Evolutionary conservation across 2,888 invertebrate species (phyloP).

Genomic region (Cheilosia urbana): DNA sequence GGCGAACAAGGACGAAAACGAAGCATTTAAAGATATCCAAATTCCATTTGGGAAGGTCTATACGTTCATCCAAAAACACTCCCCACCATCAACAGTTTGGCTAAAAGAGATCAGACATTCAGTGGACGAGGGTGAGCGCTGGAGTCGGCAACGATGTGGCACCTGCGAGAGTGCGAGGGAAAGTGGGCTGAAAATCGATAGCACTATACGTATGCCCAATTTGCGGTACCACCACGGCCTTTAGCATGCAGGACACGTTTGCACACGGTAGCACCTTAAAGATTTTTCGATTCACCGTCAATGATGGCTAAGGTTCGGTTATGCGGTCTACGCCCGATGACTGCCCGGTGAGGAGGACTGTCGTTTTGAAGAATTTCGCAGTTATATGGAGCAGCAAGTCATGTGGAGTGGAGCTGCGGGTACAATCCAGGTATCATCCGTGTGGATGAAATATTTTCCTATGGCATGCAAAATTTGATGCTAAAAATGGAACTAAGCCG

Average conservation of each 20-base stretch:
- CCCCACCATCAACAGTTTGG: conserved; percentile 42
- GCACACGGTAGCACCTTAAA: conserved; percentile 54
- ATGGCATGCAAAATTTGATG: conserved; percentile 10
- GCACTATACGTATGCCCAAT: neutral
- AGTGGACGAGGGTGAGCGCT: neutral
- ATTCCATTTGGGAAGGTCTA: neutral
- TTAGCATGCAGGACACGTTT: conserved; percentile 59
- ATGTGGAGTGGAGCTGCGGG: conserved; percentile 7
- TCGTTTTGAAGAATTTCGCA: conserved; percentile 22
- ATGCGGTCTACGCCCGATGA: conserved; percentile 17
- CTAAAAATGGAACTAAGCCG: conserved; percentile 15
- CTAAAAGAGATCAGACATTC: conserved; percentile 21
- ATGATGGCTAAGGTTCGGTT: conserved; percentile 13
- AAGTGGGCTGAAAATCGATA: conserved; percentile 29
- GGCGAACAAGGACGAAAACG: conserved; percentile 4
- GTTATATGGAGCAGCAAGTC: conserved; percentile 26
- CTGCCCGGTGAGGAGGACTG: neutral
- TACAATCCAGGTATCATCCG: conserved; percentile 16
- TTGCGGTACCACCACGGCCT: conserved; percentile 21
- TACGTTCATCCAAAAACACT: conserved; percentile 15
- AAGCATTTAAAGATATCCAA: conserved; percentile 21
- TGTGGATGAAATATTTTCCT: neutral
- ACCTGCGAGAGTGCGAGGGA: neutral
- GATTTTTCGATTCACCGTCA: conserved; percentile 13
- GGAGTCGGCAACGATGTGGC: neutral